Evolutionary conservation across 1,140 invertebrate species (phyloP).

Genomic region (Atta colombica): DNA sequence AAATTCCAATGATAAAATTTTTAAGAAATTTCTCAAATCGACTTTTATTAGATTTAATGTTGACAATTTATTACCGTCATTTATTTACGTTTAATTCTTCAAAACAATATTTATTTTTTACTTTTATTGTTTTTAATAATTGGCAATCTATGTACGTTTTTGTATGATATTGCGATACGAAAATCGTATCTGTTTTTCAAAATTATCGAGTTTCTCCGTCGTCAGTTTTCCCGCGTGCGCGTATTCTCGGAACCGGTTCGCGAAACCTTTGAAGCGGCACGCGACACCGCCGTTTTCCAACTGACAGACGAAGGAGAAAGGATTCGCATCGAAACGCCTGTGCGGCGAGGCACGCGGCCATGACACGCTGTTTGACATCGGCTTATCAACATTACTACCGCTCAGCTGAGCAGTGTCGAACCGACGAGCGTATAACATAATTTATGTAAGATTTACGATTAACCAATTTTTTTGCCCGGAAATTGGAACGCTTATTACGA

Average conservation of each 20-base stretch:
- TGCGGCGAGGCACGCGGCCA: slow-evolving; percentile 39
- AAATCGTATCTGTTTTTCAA: not conserved
- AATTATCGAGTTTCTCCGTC: not conserved
- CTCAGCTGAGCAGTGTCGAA: slow-evolving; percentile 2
- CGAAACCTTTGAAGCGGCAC: slow-evolving; percentile 38
- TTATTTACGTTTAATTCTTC: not conserved
- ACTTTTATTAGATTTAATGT: not conserved
- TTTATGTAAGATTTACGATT: slow-evolving; percentile 6
- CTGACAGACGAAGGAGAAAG: slow-evolving; percentile 52
- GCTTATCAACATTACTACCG: slow-evolving; percentile 22
- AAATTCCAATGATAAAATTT: not conserved
- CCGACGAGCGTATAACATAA: slow-evolving; percentile 15
- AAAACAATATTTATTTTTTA: not conserved
- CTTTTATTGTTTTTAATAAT: not conserved
- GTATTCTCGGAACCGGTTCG: not conserved
- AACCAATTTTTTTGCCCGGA: not conserved
- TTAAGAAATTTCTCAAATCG: not conserved
- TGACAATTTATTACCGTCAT: too few species aligned
- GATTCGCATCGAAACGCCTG: slow-evolving; percentile 33
- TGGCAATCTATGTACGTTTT: not conserved
- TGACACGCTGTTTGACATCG: slow-evolving; percentile 37
- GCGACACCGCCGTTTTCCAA: slow-evolving; percentile 40
- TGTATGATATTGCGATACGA: not conserved
- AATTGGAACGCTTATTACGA: not conserved
- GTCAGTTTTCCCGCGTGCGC: not conserved